These are phyloP conservation scores for Pollenia amentaria DNA, from an alignment of 2,888 invertebrate genomes.

Conservation along the genomic window DNA sequence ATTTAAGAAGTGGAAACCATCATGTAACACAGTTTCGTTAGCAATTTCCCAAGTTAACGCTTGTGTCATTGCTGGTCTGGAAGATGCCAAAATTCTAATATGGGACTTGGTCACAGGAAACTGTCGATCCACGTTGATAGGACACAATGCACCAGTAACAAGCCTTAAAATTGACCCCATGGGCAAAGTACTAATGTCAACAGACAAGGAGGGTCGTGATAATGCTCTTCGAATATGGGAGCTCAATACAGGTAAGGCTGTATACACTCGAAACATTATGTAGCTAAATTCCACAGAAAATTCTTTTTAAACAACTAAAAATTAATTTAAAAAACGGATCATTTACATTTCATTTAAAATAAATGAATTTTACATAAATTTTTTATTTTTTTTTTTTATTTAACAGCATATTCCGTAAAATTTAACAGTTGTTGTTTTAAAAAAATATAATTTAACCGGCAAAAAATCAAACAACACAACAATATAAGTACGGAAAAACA, in stretches of 20 bases:
- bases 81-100: constrained; percentile 92
- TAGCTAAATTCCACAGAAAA: too few species aligned
- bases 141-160: constrained; percentile 92
- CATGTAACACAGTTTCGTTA: constrained; percentile 92
- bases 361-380: too few species aligned
- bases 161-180: constrained; percentile 89
- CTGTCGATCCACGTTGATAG: constrained; percentile 90
- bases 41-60: constrained; percentile 93
- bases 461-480: too few species aligned
- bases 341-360: too few species aligned
- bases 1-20: constrained; percentile 96
- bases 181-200: constrained; percentile 90
- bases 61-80: constrained; percentile 93
- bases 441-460: too few species aligned
- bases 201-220: constrained; percentile 90
- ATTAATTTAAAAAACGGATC: too few species aligned
- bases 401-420: too few species aligned
- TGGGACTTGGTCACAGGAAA: constrained; percentile 95
- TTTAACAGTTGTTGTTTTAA: too few species aligned
- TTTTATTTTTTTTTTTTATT: too few species aligned
- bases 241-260: constrained; percentile 88
- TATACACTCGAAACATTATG: too few species aligned
- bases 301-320: too few species aligned
- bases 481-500: too few species aligned
- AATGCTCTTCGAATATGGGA: constrained; percentile 93